A percentile compares a stretch with the other conserved stretches of the same genome.
Conservation (phyloP, 2,797 vertebrate genomes). For the Allobates femoralis region DNA sequence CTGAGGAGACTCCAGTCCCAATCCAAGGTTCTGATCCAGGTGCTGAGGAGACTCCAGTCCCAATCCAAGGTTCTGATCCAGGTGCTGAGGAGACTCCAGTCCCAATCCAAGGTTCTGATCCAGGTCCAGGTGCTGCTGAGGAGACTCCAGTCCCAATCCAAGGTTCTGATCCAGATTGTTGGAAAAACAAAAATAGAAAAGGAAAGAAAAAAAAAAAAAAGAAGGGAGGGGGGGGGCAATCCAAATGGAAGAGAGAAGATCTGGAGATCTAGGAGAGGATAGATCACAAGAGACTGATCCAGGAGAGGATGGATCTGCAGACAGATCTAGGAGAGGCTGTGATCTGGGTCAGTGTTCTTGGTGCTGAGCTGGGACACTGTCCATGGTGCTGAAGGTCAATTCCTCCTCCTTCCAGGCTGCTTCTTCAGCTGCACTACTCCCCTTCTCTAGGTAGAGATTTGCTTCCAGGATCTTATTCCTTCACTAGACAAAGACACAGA, state of each 20-base stretch:
- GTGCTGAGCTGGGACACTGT: constrained; percentile 9
- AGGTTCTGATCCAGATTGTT: constrained; percentile 43
- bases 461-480: constrained; percentile 32
- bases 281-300: no score
- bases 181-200: constrained; percentile 1
- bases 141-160: no score
- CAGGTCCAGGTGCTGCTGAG: no score
- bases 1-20: no score
- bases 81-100: no score
- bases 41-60: no score
- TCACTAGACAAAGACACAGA: constrained; percentile 36
- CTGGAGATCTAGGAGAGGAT: no score
- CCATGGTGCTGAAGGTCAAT: constrained; percentile 59
- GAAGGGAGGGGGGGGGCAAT: constrained; percentile 9
- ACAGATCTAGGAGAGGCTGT: neutral
- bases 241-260: constrained; percentile 34
- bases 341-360: constrained; percentile 13
- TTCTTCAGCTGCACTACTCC: neutral
- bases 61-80: no score
- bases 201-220: no score
- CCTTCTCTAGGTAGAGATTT: constrained; percentile 28
- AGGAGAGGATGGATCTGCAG: no score
- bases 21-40: no score
- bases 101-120: no score
- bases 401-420: neutral